phyloP scores from a whole-genome alignment of 2,888 invertebrate species.

The Tetragnatha montana region DNA sequence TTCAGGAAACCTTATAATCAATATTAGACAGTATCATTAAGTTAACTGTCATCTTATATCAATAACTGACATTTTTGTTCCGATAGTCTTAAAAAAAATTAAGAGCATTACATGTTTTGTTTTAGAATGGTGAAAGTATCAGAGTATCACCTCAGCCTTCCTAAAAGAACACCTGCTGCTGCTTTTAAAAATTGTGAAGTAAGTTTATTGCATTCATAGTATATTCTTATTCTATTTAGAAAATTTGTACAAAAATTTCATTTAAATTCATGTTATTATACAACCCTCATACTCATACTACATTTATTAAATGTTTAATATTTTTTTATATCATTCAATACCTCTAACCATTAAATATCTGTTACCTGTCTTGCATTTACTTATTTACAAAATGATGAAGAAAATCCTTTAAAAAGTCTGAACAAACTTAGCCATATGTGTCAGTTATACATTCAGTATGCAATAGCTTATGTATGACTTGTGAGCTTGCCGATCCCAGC shows the following conservation, averaged over 20 bases:
- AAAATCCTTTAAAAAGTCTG: too few species aligned
- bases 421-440: too few species aligned
- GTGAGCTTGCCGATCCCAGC: too few species aligned
- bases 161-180: conserved; percentile 58
- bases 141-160: conserved; percentile 59
- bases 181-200: conserved; percentile 48
- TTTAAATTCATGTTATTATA: too few species aligned
- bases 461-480: too few species aligned
- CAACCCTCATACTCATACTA: neutral
- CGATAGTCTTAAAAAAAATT: neutral
- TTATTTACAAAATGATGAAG: too few species aligned
- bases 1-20: too few species aligned
- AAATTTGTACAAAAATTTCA: neutral
- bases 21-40: too few species aligned
- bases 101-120: neutral
- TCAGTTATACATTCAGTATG: too few species aligned
- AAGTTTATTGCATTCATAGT: neutral
- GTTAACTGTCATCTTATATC: too few species aligned
- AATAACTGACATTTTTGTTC: neutral
- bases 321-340: neutral
- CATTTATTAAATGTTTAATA: neutral
- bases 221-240: neutral
- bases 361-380: too few species aligned
- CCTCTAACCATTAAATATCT: too few species aligned
- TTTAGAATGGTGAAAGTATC: conserved; percentile 58